A percentile compares a stretch with the other conserved stretches of the same genome.
Evolutionary conservation across 30 jellyfish, hydroid and myxozoan species (phyloP).

Genomic region (Aurelia coerulea): DNA sequence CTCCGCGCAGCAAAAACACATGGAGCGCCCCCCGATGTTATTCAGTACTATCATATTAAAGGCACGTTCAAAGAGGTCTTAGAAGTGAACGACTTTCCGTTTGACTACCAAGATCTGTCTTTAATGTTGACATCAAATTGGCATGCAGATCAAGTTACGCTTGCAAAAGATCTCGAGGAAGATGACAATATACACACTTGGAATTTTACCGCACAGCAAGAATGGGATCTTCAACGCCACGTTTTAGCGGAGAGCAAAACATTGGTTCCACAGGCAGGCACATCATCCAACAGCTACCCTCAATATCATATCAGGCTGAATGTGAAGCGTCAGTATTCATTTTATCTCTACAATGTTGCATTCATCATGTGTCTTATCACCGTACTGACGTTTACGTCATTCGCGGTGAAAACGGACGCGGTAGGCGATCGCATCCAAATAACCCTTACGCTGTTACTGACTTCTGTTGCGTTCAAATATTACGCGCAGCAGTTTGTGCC

Average conservation of each 20-base stretch:
- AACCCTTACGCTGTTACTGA: conserved; percentile 44
- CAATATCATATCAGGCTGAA: conserved; percentile 40
- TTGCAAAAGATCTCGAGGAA: conserved; percentile 10
- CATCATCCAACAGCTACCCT: conserved; percentile 56
- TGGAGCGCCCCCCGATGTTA: conserved; percentile 40
- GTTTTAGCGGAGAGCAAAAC: conserved; percentile 5
- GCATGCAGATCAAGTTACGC: conserved; percentile 13
- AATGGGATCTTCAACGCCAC: conserved; percentile 35
- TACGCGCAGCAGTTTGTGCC: conserved; percentile 52
- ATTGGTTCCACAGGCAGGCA: conserved; percentile 6
- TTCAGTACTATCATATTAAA: conserved; percentile 35
- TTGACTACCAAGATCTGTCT: conserved; percentile 54
- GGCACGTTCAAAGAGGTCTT: conserved; percentile 61
- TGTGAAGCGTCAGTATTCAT: conserved; percentile 39
- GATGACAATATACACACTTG: conserved; percentile 50
- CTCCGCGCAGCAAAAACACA: conserved; percentile 2
- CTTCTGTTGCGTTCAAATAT: conserved; percentile 68
- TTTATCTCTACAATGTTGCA: conserved; percentile 44
- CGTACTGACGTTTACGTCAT: conserved; percentile 42
- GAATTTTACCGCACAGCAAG: conserved; percentile 47
- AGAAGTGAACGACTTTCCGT: conserved; percentile 41
- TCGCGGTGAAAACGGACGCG: conserved; percentile 42
- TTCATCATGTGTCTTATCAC: conserved; percentile 43
- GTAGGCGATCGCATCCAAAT: conserved; percentile 62
- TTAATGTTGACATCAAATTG: conserved; percentile 42